Conservation (phyloP, 1,140 invertebrate genomes). For the Ctenoplectra terminalis region DNA sequence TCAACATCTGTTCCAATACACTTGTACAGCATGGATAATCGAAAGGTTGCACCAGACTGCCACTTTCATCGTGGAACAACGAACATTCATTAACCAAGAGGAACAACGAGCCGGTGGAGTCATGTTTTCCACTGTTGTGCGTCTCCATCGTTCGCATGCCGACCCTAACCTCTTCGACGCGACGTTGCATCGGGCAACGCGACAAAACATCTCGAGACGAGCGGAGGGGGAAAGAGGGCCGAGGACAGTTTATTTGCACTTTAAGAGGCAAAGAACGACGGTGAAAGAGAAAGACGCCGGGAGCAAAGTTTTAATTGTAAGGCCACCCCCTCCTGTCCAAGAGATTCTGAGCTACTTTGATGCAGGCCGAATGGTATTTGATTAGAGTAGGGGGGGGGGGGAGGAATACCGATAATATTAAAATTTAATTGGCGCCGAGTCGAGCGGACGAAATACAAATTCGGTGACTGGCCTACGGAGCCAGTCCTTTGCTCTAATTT, state of each 20-base stretch:
- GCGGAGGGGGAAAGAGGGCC: background rate
- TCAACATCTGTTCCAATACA: too few species aligned
- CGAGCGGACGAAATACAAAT: constrained; percentile 1
- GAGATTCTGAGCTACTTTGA: constrained; percentile 30
- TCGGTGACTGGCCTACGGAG: background rate
- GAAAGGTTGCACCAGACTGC: background rate
- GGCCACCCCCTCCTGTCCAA: background rate
- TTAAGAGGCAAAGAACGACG: constrained; percentile 9
- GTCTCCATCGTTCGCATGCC: constrained; percentile 44
- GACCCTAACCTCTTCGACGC: background rate
- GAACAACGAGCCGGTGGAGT: background rate
- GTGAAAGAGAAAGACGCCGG: background rate
- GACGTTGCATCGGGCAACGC: background rate
- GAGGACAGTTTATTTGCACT: constrained; percentile 24
- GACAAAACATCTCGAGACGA: constrained; percentile 44
- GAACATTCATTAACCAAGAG: background rate
- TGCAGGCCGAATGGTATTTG: constrained; percentile 12
- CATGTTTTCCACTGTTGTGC: constrained; percentile 37
- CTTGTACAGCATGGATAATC: background rate
- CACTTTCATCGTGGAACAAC: background rate
- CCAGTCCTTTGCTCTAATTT: background rate
- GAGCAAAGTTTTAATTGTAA: constrained; percentile 62
- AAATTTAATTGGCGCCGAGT: constrained; percentile 69
- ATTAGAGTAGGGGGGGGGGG: constrained; percentile 21
- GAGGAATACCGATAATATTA: constrained; percentile 37